A percentile compares a stretch with the other conserved stretches of the same genome.
Conservation (phyloP, 1,140 invertebrate species). For the Pseudomyrmex dendroicus region DNA sequence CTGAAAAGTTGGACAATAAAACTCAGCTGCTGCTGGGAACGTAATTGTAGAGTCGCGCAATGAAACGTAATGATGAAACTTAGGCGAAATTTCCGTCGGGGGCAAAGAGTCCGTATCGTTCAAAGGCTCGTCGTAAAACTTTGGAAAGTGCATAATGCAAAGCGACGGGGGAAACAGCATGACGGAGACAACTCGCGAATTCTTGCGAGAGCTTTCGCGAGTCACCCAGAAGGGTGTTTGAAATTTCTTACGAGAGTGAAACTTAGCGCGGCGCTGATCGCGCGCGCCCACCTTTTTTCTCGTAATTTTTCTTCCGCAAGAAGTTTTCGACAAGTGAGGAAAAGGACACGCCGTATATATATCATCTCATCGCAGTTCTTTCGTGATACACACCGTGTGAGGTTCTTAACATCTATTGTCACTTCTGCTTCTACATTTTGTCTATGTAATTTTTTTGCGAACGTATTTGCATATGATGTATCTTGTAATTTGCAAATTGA, state of each 20-base stretch:
- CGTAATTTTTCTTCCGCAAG: not conserved
- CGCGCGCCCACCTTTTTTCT: slow-evolving; percentile 31
- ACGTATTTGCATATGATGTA: slow-evolving; percentile 12
- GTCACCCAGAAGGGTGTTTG: slow-evolving; percentile 34
- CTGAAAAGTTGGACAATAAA: slow-evolving; percentile 45
- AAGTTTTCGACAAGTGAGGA: slow-evolving; percentile 12
- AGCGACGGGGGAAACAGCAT: slow-evolving; percentile 61
- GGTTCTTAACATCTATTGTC: not conserved
- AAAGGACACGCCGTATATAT: not conserved
- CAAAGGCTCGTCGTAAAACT: slow-evolving; percentile 64
- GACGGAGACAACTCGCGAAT: slow-evolving; percentile 28
- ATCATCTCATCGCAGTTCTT: not conserved
- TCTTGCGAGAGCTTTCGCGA: slow-evolving; percentile 47
- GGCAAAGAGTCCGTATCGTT: not conserved
- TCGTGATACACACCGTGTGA: not conserved
- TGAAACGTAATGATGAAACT: slow-evolving; percentile 46
- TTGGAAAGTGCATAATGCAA: slow-evolving; percentile 64
- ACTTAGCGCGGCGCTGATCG: slow-evolving; percentile 36
- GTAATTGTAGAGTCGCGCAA: slow-evolving; percentile 42
- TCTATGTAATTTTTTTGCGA: not conserved
- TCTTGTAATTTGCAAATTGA: slow-evolving; percentile 43
- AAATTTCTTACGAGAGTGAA: slow-evolving; percentile 63
- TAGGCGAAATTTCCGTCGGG: slow-evolving; percentile 33
- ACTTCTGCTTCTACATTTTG: not conserved
- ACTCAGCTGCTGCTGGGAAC: slow-evolving; percentile 7